phyloP scores from a whole-genome alignment of 1,140 invertebrate genomes.

The Conus ventricosus region DNA sequence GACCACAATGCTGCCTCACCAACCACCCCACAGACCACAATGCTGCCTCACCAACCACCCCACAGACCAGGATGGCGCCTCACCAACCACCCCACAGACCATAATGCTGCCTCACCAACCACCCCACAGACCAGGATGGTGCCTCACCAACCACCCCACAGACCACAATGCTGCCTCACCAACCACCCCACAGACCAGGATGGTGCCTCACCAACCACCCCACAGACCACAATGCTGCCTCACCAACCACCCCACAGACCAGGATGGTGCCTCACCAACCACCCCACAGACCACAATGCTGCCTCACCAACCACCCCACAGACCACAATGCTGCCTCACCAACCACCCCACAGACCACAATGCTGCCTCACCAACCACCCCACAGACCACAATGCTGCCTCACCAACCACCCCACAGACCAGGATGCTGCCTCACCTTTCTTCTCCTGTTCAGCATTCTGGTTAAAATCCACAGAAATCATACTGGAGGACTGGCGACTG shows the following conservation, averaged over 20 bases:
- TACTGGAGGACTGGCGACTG: slow-evolving; percentile 38
- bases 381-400: not conserved
- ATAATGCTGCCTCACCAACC: not conserved
- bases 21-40: too few species aligned
- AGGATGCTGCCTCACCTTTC: slow-evolving; percentile 47
- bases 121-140: too few species aligned
- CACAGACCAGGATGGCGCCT: not conserved
- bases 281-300: too few species aligned
- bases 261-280: not conserved
- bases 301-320: not conserved
- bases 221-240: not conserved
- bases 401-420: too few species aligned
- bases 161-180: not conserved
- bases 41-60: not conserved
- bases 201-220: not conserved
- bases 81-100: too few species aligned
- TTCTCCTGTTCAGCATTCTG: slow-evolving; percentile 62
- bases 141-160: not conserved
- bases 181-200: too few species aligned
- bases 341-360: too few species aligned
- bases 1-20: not conserved
- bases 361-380: not conserved
- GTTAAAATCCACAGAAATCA: slow-evolving; percentile 66
- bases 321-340: not conserved
- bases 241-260: too few species aligned